Conservation (phyloP, 2,888 invertebrate genomes). For the Acronicta aceris region DNA sequence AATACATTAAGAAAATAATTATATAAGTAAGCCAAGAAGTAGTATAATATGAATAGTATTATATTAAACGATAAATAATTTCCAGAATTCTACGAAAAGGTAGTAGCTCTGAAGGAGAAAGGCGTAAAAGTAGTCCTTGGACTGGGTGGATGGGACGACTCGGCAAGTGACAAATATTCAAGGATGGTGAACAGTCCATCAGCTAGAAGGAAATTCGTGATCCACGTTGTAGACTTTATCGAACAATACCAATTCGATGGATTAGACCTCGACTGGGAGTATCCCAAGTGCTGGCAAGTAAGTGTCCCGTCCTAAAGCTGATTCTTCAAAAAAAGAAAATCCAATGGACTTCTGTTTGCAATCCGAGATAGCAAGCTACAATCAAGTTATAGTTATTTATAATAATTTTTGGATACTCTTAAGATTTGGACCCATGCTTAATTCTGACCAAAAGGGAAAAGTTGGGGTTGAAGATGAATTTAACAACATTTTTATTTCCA, state of each 20-base stretch:
- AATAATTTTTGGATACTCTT: no score
- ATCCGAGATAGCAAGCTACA: no score
- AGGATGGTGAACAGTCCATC: constrained; percentile 93
- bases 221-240: constrained; percentile 93
- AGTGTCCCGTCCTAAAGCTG: constrained; percentile 25
- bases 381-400: no score
- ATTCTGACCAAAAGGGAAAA: no score
- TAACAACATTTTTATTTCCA: constrained; percentile 59
- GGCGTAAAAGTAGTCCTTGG: constrained; percentile 95
- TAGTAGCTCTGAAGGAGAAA: constrained; percentile 92
- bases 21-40: background rate
- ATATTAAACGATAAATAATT: background rate
- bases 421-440: no score
- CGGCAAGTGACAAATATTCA: constrained; percentile 96
- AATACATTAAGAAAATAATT: background rate
- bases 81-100: constrained; percentile 95
- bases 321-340: no score
- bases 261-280: constrained; percentile 98
- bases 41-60: no score
- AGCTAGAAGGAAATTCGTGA: constrained; percentile 92
- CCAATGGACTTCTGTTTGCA: no score
- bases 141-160: constrained; percentile 98
- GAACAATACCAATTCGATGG: constrained; percentile 96
- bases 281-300: constrained; percentile 97
- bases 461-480: no score